These are phyloP conservation scores for Isichthys henryi DNA, from an alignment of 2,113 vertebrate genomes.

Conservation along the genomic window DNA sequence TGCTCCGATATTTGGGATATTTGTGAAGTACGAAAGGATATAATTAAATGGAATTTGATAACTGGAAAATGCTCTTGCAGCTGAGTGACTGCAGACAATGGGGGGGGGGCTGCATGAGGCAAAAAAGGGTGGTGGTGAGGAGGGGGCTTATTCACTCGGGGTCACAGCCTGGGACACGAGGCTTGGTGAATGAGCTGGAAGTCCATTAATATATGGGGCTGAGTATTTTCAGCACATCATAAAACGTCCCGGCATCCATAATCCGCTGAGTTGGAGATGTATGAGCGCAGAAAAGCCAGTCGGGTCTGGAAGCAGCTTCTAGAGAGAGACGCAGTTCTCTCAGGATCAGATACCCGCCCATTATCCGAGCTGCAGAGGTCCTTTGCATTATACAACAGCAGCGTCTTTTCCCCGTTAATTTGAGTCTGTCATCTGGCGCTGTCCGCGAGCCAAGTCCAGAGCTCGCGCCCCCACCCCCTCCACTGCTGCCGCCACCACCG, in stretches of 20 bases:
- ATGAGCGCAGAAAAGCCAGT: not conserved
- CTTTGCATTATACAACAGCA: conserved; percentile 9
- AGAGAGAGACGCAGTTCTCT: not conserved
- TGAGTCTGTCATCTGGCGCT: conserved; percentile 37
- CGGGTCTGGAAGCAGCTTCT: not conserved
- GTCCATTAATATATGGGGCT: not conserved
- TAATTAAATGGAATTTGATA: conserved; percentile 58
- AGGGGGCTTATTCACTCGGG: not conserved
- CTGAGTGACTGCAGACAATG: conserved; percentile 50
- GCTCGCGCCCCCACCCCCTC: conserved; percentile 35
- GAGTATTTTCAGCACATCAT: not conserved
- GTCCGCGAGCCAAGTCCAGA: conserved; percentile 39
- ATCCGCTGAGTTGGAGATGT: not conserved
- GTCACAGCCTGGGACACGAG: not conserved
- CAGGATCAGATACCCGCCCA: not conserved
- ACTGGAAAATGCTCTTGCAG: conserved; percentile 58
- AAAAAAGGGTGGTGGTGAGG: not conserved
- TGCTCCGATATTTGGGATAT: conserved; percentile 45
- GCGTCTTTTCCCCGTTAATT: conserved; percentile 18
- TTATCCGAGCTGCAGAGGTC: not conserved
- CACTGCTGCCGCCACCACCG: conserved; percentile 24
- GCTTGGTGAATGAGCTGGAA: not conserved
- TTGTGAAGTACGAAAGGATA: conserved; percentile 48
- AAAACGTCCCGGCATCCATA: not conserved
- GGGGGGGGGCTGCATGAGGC: conserved; percentile 4